A percentile compares a stretch with the other conserved stretches of the same genome.
phyloP scores from a whole-genome alignment of 2,113 vertebrate species.

The Phalacrocorax carbo region DNA sequence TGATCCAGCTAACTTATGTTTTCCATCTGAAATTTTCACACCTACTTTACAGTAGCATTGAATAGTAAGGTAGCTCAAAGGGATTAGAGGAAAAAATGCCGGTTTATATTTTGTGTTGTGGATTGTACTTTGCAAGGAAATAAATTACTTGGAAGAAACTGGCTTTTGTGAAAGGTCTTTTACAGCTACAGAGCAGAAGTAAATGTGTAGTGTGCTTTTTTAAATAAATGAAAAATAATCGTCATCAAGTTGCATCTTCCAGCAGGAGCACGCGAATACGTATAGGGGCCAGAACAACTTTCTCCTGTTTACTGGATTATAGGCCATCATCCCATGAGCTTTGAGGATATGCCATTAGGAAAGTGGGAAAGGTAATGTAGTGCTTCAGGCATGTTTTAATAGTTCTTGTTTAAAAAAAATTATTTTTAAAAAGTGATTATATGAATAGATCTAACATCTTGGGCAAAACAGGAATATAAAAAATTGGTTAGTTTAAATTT shows the following conservation, averaged over 20 bases:
- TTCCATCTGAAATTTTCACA: not conserved
- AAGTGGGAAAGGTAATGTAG: not conserved
- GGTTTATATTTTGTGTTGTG: not conserved
- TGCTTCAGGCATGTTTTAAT: not conserved
- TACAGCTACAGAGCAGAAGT: not conserved
- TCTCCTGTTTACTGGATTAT: not conserved
- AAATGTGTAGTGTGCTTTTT: not conserved
- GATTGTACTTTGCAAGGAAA: not conserved
- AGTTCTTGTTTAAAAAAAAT: accelerated
- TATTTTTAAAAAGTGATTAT: not conserved
- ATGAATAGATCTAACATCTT: not conserved
- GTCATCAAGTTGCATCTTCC: not conserved
- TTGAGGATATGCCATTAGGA: not conserved
- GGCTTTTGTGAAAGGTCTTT: not conserved
- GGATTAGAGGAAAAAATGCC: not conserved
- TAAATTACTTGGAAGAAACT: not conserved
- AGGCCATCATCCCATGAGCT: not conserved
- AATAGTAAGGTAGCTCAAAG: not conserved
- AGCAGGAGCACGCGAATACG: not conserved
- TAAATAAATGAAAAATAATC: not conserved
- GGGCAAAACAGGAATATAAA: not conserved
- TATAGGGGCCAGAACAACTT: not conserved
- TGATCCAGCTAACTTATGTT: not conserved
- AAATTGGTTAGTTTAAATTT: not conserved
- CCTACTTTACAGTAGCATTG: not conserved